A percentile compares a stretch with the other conserved stretches of the same genome.
Conservation (phyloP, 2,113 vertebrate species). For the Campylorhamphus procurvoides region DNA sequence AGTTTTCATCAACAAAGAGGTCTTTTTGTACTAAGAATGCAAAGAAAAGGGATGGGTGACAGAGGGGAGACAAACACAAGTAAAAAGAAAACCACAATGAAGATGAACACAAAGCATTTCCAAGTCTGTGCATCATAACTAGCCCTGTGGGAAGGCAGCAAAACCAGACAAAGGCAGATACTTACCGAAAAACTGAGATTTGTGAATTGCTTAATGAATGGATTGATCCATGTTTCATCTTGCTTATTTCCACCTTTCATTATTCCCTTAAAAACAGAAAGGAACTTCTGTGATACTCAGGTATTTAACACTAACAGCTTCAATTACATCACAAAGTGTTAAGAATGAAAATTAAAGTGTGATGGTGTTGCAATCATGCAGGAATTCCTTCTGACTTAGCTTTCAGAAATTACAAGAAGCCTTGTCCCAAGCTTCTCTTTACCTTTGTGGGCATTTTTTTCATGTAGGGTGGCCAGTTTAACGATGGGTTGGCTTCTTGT, state of each 20-base stretch:
- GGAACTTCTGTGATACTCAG: neutral
- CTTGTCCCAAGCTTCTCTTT: neutral
- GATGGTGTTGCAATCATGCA: neutral
- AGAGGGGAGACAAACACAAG: neutral
- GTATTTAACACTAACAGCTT: neutral
- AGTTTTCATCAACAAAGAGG: neutral
- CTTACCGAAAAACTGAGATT: slow-evolving; percentile 93
- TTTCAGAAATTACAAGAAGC: neutral
- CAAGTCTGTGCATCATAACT: neutral
- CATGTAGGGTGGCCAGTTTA: slow-evolving; percentile 90
- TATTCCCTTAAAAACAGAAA: slow-evolving; percentile 83
- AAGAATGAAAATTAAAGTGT: neutral
- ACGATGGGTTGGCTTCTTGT: slow-evolving; percentile 87
- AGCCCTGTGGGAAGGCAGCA: neutral
- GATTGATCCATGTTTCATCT: slow-evolving; percentile 95
- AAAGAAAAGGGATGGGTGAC: neutral
- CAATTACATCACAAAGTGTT: neutral
- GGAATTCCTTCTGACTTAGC: neutral
- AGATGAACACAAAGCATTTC: neutral
- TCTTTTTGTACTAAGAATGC: neutral
- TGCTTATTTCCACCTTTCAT: slow-evolving; percentile 91
- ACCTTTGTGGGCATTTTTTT: slow-evolving; percentile 94
- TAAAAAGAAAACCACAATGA: neutral
- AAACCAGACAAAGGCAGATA: neutral
- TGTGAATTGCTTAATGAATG: slow-evolving; percentile 94